phyloP scores from a whole-genome alignment of 2,113 vertebrate species.

The Barnardius zonarius region DNA sequence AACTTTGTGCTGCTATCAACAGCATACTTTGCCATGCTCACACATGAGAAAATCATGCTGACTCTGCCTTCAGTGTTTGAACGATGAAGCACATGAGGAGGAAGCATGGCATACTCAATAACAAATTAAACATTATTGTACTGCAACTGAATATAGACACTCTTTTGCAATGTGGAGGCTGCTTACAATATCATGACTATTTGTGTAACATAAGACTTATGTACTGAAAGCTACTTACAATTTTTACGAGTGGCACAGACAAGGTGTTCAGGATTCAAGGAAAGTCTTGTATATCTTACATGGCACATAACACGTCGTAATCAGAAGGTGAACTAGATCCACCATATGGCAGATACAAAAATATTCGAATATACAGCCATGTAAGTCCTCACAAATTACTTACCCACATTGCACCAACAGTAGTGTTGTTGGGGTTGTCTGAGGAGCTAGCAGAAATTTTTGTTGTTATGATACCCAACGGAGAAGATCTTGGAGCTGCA shows the following conservation, averaged over 20 bases:
- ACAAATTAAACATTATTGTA: background rate
- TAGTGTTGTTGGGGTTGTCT: rapidly evolving
- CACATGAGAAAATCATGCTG: background rate
- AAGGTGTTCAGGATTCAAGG: background rate
- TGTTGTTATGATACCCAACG: background rate
- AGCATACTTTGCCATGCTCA: background rate
- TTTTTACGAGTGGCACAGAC: background rate
- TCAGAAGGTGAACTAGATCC: background rate
- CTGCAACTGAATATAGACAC: background rate
- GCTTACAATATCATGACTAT: background rate
- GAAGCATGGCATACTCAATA: background rate
- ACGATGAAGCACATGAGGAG: background rate
- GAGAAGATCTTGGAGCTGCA: background rate
- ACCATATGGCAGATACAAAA: background rate
- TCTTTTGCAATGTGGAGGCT: background rate
- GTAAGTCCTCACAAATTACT: background rate
- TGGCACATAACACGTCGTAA: background rate
- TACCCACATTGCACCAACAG: background rate
- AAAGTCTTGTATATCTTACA: background rate
- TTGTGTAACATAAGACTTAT: background rate
- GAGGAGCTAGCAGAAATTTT: background rate
- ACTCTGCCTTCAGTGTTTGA: background rate
- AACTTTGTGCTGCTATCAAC: background rate
- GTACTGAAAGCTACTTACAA: background rate
- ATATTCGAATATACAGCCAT: background rate